Evolutionary conservation across 1,140 invertebrate species (phyloP), one percentile per base, ranked within the genome.

Genomic region (Nasonia giraulti): DNA sequence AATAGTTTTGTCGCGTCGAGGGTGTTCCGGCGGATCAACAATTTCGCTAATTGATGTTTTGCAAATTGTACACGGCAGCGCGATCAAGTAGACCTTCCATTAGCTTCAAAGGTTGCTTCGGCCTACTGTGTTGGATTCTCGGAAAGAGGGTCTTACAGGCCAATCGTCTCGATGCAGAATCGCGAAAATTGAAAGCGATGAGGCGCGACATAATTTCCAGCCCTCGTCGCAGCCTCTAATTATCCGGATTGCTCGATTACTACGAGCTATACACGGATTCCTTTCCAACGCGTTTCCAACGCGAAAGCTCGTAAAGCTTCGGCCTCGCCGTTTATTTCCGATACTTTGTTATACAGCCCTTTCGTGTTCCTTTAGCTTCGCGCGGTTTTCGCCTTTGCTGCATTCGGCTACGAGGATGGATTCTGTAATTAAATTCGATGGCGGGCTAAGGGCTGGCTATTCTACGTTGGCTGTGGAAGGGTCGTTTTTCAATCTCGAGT

Each of bases 361-460:
- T 73, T 33, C 23, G 27, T 33, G 62, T 73, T 73, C 69, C 23
- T 23, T n/a, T 11, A 8, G 40, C 33, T 44, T 44, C 8, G 40
- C 40, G 40, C 11, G 20, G n/a, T 66, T 78, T 66, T 62, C 33
- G 8, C 2, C 10, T 37, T 62, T 33, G n/a, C 14, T 66, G 86
- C 80, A 85, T 69, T 12, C 12, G 27, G 5, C 20, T 10, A 74
- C 12, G 66, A 37, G 4, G 37, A 80, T 47, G 33, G 62, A 82
- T 82, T 66, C 71, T 74, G 40, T 82, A 82, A 82, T 82, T 82
- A 50, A 74, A 75, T 75, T 82, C 47, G 47, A 82, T 82, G 71
- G 50, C 7, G 80, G 11, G n/a, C 12, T 44, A 69, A 44, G 10
- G n/a, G 14, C 12, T 1, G 11, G 68, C n/a, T 37, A 17, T 74